Evolutionary conservation across 2,797 vertebrate genomes (phyloP).

Genomic region (Sylvilagus floridanus): DNA sequence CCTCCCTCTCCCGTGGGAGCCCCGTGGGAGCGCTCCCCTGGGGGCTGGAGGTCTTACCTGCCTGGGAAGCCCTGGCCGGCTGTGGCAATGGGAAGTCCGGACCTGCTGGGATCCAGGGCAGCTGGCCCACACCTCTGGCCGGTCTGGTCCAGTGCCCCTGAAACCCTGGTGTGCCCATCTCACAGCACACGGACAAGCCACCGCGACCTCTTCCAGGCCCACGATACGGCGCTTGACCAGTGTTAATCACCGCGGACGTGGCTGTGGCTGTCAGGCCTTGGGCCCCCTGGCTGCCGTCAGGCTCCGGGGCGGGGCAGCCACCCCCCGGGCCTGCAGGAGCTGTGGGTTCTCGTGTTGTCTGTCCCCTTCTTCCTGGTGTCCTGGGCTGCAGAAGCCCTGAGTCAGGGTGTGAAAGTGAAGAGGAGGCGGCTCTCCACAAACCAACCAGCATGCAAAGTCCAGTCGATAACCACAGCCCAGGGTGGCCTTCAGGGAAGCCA

Average conservation of each 20-base stretch:
- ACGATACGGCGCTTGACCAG: fast-evolving
- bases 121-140: background rate
- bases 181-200: fast-evolving
- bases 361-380: background rate
- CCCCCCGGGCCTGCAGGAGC: background rate
- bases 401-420: fast-evolving
- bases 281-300: background rate
- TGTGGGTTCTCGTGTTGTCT: background rate
- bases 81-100: background rate
- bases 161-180: background rate
- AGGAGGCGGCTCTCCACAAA: fast-evolving
- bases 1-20: background rate
- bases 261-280: fast-evolving
- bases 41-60: background rate
- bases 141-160: background rate
- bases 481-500: fast-evolving
- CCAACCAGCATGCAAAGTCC: background rate
- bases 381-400: background rate
- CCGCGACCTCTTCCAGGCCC: background rate
- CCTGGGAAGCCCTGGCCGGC: background rate
- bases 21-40: fast-evolving
- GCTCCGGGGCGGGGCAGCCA: background rate
- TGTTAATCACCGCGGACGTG: background rate
- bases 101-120: background rate
- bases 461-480: background rate